Base-by-base conservation (phyloP, 2,113 vertebrate genomes). In the Silurus asotus region DNA sequence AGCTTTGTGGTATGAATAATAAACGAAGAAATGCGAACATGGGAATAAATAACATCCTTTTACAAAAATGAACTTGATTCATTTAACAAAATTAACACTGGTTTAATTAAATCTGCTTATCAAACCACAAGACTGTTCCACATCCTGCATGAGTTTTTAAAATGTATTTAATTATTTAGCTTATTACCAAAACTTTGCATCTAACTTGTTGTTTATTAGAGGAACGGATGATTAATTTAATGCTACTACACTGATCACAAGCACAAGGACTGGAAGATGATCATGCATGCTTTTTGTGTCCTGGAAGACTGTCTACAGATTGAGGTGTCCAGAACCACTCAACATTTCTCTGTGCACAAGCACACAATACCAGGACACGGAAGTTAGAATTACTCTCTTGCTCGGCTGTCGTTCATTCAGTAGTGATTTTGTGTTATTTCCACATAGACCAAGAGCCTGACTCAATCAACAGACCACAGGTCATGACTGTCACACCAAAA, bases 371-470 rank as follows among this genome's bases (percentile, higher is more conserved):
- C 51, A 84, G 76, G 83, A 79, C 79, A 62, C 56, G 17, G 15
- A 76, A 76, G 85, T 90, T 89, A 81, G 80, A 85, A 72, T 89
- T 84, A 89, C 78, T 78, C 77, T 48, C 28, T 55, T 83, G 62
- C 37, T 87, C 85, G 79, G 87, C 88, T 87, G 70, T 75, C 81
- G 58, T 84, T 87, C 84, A 83, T 65, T 70, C 79, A 82, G 70
- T 53, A 86, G 61, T 84, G 69, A 81, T 88, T 83, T 75, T 90
- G 87, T 90, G 80, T 88, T 84, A 87, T 88, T 84, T 76, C 69
- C 49, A 25, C 79, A 76, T 56, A 82, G 82, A 84, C 76, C 25
- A 87, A 88, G 61, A 67, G 61, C 82, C 75, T 75, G 85, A 83
- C 74, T 82, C 85, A 79, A 87, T 87, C 86, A 85, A 20, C 28